A percentile compares a stretch with the other conserved stretches of the same genome.
These are phyloP conservation scores for Gadus macrocephalus DNA, from an alignment of 2,113 vertebrate genomes.

Conservation along the genomic window DNA sequence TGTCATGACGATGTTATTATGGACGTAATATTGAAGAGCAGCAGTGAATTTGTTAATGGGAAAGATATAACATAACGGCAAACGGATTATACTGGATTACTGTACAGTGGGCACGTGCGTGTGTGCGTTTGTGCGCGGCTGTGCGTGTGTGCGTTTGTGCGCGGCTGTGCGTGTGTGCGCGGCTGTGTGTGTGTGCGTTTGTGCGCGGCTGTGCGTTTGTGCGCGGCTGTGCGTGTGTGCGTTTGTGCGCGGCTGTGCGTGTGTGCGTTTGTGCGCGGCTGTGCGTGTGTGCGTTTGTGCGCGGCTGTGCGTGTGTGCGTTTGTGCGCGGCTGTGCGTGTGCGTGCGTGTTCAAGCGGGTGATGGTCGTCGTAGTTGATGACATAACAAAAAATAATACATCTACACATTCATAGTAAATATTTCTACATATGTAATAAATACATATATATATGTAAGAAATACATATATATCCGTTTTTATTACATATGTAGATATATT, in stretches of 20 bases:
- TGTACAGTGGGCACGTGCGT: neutral
- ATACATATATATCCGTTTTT: neutral
- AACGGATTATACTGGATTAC: neutral
- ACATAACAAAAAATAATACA: neutral
- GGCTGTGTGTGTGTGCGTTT: neutral
- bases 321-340: neutral
- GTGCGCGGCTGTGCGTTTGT: neutral
- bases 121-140: neutral
- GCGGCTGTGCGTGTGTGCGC: neutral
- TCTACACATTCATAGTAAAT: neutral
- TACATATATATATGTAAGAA: neutral
- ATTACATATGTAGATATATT: too few relatives aligned
- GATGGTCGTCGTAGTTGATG: neutral
- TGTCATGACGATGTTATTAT: slow-evolving; percentile 10
- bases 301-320: too few relatives aligned
- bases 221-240: neutral
- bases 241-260: neutral
- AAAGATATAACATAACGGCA: neutral
- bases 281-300: neutral
- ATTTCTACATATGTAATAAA: neutral
- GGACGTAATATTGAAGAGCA: slow-evolving; percentile 18
- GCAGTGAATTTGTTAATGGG: slow-evolving; percentile 29
- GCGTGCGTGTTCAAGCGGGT: neutral
- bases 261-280: neutral
- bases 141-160: neutral